Conservation (phyloP, 2,797 vertebrate genomes). For the Pogoniulus pusillus region DNA sequence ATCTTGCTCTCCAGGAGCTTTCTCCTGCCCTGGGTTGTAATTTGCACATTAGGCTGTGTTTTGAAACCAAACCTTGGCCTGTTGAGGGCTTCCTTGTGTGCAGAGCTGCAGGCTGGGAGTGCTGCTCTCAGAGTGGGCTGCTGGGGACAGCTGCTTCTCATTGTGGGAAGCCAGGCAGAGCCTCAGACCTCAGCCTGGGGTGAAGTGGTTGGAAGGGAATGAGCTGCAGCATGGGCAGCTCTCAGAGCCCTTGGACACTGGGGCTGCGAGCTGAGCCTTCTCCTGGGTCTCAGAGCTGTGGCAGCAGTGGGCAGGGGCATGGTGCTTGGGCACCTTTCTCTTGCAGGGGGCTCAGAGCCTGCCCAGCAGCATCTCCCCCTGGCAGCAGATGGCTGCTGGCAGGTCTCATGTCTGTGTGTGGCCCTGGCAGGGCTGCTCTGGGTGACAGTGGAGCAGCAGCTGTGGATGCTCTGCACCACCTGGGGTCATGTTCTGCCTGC, state of each 20-base stretch:
- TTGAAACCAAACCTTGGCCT: slow-evolving; percentile 13
- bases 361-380: neutral
- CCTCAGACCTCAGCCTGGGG: slow-evolving; percentile 45
- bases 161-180: slow-evolving; percentile 27
- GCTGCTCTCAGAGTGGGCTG: neutral
- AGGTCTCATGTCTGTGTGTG: no score
- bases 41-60: slow-evolving; percentile 47
- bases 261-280: neutral
- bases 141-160: slow-evolving; percentile 44
- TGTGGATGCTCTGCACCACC: neutral
- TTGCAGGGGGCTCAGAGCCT: neutral
- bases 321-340: neutral
- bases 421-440: neutral
- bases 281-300: neutral
- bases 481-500: neutral
- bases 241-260: neutral
- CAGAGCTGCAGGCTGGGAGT: slow-evolving; percentile 5
- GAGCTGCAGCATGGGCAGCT: neutral
- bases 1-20: neutral
- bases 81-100: slow-evolving; percentile 14
- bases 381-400: neutral
- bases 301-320: fast-evolving
- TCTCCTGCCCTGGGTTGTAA: slow-evolving; percentile 22
- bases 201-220: slow-evolving; percentile 23
- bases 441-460: neutral